phyloP scores from a whole-genome alignment of 2,797 vertebrate genomes.

The Halcyon badia region DNA sequence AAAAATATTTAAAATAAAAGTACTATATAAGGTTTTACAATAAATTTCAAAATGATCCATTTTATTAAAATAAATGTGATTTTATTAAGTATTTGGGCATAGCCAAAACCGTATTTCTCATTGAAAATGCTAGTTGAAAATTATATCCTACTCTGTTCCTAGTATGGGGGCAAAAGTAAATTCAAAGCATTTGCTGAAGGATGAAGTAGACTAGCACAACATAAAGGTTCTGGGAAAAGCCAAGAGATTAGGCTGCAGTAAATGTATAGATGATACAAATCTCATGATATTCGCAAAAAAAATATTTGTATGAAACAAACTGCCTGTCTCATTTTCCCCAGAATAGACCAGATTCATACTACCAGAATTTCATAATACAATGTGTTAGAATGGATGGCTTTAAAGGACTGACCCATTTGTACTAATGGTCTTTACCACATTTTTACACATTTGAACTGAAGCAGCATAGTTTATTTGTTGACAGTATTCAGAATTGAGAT shows the following conservation, averaged over 20 bases:
- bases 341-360: background rate
- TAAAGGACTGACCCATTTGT: background rate
- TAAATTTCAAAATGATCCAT: background rate
- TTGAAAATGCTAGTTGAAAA: background rate
- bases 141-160: background rate
- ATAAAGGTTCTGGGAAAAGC: background rate
- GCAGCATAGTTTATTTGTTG: background rate
- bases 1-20: background rate
- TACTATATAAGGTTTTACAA: background rate
- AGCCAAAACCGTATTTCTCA: background rate
- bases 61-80: background rate
- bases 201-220: background rate
- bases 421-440: constrained; percentile 19
- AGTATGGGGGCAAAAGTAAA: accelerated
- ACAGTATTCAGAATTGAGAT: background rate
- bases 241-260: background rate
- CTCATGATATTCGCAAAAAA: background rate
- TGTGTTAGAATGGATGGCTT: background rate
- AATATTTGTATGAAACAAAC: background rate
- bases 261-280: background rate
- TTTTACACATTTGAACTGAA: background rate
- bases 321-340: background rate
- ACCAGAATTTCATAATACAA: background rate
- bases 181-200: background rate
- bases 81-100: background rate